Conservation (phyloP, 2,113 vertebrate species). For the Tinamus guttatus region DNA sequence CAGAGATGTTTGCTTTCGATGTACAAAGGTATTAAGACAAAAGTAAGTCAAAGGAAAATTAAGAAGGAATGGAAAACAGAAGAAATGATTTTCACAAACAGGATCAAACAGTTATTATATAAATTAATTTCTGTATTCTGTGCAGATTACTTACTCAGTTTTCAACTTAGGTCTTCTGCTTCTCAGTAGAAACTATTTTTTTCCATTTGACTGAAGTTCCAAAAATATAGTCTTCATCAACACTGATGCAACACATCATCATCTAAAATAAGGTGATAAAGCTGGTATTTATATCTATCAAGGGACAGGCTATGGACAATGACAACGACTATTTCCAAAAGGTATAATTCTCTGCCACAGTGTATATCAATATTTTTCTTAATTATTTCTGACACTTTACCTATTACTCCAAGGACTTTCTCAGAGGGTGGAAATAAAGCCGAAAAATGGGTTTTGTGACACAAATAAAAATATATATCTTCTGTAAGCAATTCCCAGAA, state of each 20-base stretch:
- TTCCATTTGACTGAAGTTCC: conserved; percentile 16
- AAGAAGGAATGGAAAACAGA: not conserved
- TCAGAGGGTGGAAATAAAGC: conserved; percentile 71
- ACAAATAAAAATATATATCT: conserved; percentile 80
- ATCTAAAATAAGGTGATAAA: conserved; percentile 74
- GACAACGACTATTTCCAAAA: conserved; percentile 71
- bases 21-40: not conserved
- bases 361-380: conserved; percentile 81
- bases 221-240: conserved; percentile 64
- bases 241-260: conserved; percentile 73
- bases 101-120: not conserved
- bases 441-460: conserved; percentile 73
- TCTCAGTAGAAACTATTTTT: conserved; percentile 34
- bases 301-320: conserved; percentile 69
- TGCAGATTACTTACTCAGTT: not conserved
- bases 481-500: conserved; percentile 80
- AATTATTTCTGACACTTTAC: conserved; percentile 85
- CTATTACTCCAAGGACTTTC: conserved; percentile 78
- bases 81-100: not conserved
- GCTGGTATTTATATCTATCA: conserved; percentile 76
- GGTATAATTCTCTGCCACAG: conserved; percentile 76
- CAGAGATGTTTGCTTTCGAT: not conserved
- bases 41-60: not conserved
- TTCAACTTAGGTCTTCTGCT: conserved; percentile 26
- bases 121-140: not conserved